Base-by-base conservation (phyloP, 2,888 invertebrate species). In the Andrena flavipes region DNA sequence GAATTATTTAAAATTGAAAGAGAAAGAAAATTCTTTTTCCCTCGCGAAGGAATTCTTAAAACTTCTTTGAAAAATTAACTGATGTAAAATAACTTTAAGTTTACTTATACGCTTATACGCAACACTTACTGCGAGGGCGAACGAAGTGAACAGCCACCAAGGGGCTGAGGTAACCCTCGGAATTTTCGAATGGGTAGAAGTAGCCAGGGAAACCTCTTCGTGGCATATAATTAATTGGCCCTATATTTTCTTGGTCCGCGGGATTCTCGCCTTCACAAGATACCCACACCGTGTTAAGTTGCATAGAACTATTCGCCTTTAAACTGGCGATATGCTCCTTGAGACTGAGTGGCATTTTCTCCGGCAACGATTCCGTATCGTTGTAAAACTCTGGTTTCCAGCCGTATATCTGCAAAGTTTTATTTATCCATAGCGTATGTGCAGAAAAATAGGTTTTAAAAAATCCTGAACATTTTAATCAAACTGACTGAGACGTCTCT, bases 241-340 rank as follows among this genome's bases (percentile, higher is more conserved):
- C 99, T 85, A 99, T 96, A 94, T 98, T 98, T 94, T 99, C 99
- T 80, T 97, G 95, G 94, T 99, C 99, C 0, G 97, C 97, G 0
- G 98, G 97, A 94, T 97, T 98, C 95, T 99, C 99, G 64, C 99
- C 99, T 90, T 97, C 97, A 93, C 99, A 99, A 6, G 98, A 97
- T 16, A 99, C 96, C 97, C 98, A 99, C 87, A 99, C 96, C 90
- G 97, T 97, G 92, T 97, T 96, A 84, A 97, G 94, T 96, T 97
- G 92, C 29, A 94, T 94, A 76, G 90, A 86, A 80, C 89, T 91
- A 42, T 91, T 95, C 91, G 92, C 94, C 90, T 94, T 95, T 87
- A 95, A 94, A 56, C 95, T 94, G 48, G 92, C 94, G 90, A 98
- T 97, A 86, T 96, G 96, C 0, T 96, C 94, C 92, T 96, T 96